phyloP scores from a whole-genome alignment of 2,888 invertebrate genomes.

The Thysanoteuthis rhombus region DNA sequence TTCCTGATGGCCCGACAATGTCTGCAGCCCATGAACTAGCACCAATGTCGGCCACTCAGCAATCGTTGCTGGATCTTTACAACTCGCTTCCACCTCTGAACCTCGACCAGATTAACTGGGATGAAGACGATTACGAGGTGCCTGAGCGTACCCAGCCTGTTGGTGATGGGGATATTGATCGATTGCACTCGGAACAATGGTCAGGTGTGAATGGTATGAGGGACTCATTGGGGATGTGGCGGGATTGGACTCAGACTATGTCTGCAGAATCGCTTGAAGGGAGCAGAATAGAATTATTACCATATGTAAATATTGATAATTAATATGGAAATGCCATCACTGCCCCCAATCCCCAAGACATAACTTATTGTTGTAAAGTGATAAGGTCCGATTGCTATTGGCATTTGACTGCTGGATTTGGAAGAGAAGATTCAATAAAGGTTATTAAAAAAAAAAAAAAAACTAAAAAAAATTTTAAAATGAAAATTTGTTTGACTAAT shows the following conservation, averaged over 20 bases:
- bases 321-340: neutral
- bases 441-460: neutral
- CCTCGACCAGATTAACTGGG: constrained; percentile 71
- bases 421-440: neutral
- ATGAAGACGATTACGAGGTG: constrained; percentile 72
- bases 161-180: constrained; percentile 57
- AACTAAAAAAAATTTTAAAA: neutral
- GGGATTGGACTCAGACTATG: constrained; percentile 91
- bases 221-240: constrained; percentile 74
- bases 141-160: constrained; percentile 38
- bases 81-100: constrained; percentile 77
- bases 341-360: neutral
- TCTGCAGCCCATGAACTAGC: constrained; percentile 1
- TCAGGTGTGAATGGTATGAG: constrained; percentile 70
- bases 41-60: constrained; percentile 35
- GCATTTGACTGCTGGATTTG: neutral
- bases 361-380: neutral
- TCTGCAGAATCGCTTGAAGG: constrained; percentile 79
- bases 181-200: constrained; percentile 65
- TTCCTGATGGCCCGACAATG: neutral
- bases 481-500: neutral
- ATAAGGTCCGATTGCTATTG: neutral
- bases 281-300: constrained; percentile 88
- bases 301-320: constrained; percentile 92
- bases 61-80: constrained; percentile 70